These are phyloP conservation scores for Tetraneura akinire DNA, from an alignment of 1,140 invertebrate species.

Conservation along the genomic window DNA sequence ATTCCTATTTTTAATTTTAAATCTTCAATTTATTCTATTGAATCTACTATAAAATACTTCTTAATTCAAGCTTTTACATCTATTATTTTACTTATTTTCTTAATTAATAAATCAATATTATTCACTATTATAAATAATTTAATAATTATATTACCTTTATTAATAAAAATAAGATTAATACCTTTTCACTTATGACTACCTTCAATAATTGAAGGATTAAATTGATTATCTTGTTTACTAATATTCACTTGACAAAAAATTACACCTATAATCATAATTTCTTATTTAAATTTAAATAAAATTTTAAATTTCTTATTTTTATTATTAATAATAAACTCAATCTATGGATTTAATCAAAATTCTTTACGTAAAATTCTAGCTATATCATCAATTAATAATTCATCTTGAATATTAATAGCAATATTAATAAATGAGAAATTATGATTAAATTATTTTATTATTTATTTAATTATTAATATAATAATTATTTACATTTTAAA, in stretches of 20 bases:
- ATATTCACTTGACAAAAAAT: constrained; percentile 6
- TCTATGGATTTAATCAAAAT: background rate
- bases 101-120: background rate
- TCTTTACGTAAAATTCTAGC: background rate
- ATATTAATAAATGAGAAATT: background rate
- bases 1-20: background rate
- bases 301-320: background rate
- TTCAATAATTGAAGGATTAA: background rate
- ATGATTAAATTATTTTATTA: background rate
- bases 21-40: background rate
- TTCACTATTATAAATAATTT: background rate
- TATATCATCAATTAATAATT: background rate
- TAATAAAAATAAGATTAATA: background rate
- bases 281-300: background rate
- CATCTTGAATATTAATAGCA: background rate
- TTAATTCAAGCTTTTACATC: background rate
- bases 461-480: background rate
- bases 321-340: background rate
- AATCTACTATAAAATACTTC: background rate
- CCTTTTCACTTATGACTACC: constrained; percentile 4
- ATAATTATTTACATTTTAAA: background rate
- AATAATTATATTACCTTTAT: background rate
- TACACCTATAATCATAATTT: constrained; percentile 8
- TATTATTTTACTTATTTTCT: background rate
- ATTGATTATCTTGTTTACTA: background rate